Evolutionary conservation across 1,140 invertebrate genomes (phyloP), one percentile per base, ranked within the genome.

Genomic region (Dendroctonus ponderosae): DNA sequence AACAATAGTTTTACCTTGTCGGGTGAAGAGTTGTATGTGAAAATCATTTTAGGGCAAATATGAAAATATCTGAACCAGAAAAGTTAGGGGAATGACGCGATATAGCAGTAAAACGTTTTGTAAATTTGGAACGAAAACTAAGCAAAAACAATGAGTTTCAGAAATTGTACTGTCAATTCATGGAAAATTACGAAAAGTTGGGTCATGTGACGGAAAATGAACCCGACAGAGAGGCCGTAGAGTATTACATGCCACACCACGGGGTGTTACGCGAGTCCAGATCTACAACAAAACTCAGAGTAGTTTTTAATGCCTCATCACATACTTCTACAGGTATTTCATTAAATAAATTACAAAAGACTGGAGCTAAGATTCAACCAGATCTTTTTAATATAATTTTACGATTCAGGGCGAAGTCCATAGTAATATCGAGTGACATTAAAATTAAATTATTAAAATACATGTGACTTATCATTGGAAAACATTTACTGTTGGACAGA

Each of bases 381-480:
- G 43, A 44, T 44, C 43, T 44, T 44, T 44, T 44, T 44, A n/a
- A 44, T 44, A 44, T 44, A 7, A 44, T 44, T 44, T 44, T 44
- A 44, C 43, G 43, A 44, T 44, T 44, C 43, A 44, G 43, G 43
- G n/a, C 43, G n/a, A 44, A 44, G 43, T 44, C 43, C n/a, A 7
- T 7, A 44, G 43, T 44, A n/a, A 43, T 82, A 5, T 70, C 69
- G 1, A 74, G 68, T 26, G 80, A 82, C 50, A 75, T 81, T 58
- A 67, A 44, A 44, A 44, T 44, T 44, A 7, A 44, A 44, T n/a
- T n/a, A n/a, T 44, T 7, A n/a, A 44, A 44, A 8, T 7, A 12
- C 9, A 49, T 39, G 8, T 14, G n/a, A n/a, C 41, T 53, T 9
- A 2, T 7, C 8, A 51, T 43, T 74, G 5, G 40, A 61, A 59